phyloP scores from a whole-genome alignment of 2,888 invertebrate species.

The Brachynemurus nebulosus region DNA sequence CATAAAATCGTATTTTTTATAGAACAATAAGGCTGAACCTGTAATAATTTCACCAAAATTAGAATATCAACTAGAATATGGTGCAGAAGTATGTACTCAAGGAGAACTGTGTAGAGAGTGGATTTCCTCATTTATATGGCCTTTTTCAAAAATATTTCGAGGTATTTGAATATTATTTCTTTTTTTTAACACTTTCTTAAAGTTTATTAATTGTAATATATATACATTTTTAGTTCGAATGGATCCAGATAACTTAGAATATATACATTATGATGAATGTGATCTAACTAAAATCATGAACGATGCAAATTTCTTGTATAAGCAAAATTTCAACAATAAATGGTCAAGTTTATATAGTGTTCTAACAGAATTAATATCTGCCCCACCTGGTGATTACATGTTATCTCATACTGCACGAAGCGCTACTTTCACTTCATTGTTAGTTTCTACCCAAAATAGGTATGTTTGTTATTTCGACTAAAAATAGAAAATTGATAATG shows the following conservation, averaged over 20 bases:
- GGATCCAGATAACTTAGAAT: not conserved
- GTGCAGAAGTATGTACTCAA: conserved; percentile 4
- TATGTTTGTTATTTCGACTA: not conserved
- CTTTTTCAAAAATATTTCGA: conserved; percentile 1
- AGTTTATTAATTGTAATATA: no score
- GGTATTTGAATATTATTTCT: not conserved
- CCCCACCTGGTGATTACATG: not conserved
- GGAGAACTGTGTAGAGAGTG: conserved; percentile 6
- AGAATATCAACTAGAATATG: conserved; percentile 10
- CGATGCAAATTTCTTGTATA: not conserved
- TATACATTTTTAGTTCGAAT: not conserved
- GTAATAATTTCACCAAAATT: conserved; percentile 6
- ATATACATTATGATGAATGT: not conserved
- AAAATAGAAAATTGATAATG: not conserved
- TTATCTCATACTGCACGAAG: not conserved
- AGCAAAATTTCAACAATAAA: not conserved
- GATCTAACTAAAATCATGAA: not conserved
- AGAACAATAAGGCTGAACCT: not conserved
- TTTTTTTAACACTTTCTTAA: not conserved
- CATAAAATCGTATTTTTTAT: no score
- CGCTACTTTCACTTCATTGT: not conserved
- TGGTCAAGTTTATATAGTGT: not conserved
- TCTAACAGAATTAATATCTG: not conserved
- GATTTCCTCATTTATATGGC: conserved; percentile 7
- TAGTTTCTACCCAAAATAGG: not conserved